These are phyloP conservation scores for Temnothorax curvispinosus DNA, from an alignment of 1,140 invertebrate genomes.

Conservation along the genomic window DNA sequence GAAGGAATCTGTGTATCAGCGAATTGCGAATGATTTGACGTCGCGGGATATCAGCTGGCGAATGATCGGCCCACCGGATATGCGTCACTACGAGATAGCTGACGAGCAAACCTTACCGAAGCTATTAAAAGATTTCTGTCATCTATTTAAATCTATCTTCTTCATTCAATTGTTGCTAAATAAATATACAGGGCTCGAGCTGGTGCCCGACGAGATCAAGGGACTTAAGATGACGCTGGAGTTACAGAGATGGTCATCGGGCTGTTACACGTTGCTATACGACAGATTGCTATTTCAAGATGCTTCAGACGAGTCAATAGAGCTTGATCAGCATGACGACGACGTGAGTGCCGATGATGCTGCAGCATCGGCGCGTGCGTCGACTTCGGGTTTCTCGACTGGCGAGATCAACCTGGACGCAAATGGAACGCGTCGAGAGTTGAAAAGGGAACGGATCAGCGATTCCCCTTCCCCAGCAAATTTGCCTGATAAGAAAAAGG, in stretches of 20 bases:
- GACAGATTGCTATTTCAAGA: constrained; percentile 64
- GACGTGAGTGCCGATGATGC: neutral
- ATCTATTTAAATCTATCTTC: constrained; percentile 86
- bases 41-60: constrained; percentile 87
- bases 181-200: constrained; percentile 89
- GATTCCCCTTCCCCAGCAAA: neutral
- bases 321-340: neutral
- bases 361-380: neutral
- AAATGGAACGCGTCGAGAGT: constrained; percentile 67
- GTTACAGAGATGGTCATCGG: constrained; percentile 89
- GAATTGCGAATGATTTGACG: constrained; percentile 83
- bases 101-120: constrained; percentile 82
- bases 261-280: constrained; percentile 87
- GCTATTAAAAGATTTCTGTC: constrained; percentile 82
- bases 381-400: constrained; percentile 75
- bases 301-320: neutral
- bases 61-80: constrained; percentile 87
- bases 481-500: neutral
- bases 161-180: constrained; percentile 87
- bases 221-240: constrained; percentile 86
- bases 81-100: constrained; percentile 87
- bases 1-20: constrained; percentile 83
- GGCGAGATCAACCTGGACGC: constrained; percentile 80
- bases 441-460: constrained; percentile 68
- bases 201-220: constrained; percentile 77